phyloP scores from a whole-genome alignment of 2,888 invertebrate species.

The Pilophorus perplexus region DNA sequence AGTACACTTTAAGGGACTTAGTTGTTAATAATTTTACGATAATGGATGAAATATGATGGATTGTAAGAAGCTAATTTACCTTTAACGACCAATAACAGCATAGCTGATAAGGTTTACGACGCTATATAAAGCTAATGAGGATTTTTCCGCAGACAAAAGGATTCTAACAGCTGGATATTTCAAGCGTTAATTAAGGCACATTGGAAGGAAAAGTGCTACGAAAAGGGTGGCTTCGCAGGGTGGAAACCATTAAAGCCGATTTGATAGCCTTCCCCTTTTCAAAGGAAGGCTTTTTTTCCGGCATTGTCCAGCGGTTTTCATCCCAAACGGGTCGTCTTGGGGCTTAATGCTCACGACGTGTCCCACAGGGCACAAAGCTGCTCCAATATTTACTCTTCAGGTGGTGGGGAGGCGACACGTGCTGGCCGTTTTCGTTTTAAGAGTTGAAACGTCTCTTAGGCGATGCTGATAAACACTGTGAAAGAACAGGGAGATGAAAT shows the following conservation, averaged over 20 bases:
- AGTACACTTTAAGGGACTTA: no score
- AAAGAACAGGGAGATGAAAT: no score
- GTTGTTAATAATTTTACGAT: constrained; percentile 8
- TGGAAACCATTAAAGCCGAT: neutral
- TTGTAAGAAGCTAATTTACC: constrained; percentile 13
- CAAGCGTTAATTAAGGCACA: constrained; percentile 1
- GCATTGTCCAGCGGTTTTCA: neutral
- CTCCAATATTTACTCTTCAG: constrained; percentile 8
- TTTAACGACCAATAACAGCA: constrained; percentile 6
- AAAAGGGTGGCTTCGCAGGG: neutral
- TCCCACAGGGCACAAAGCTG: neutral
- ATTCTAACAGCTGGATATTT: neutral
- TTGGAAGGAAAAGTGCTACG: neutral
- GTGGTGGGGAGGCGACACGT: neutral
- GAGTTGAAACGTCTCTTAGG: no score
- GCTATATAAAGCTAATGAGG: neutral
- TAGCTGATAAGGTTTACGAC: neutral
- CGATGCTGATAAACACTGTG: no score
- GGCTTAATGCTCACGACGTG: neutral
- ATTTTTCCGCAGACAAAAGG: constrained; percentile 1
- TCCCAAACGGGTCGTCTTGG: neutral
- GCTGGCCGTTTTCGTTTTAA: constrained; percentile 14
- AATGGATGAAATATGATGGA: constrained; percentile 8
- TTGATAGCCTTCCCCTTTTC: constrained; percentile 9
- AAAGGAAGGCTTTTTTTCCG: neutral